phyloP scores from a whole-genome alignment of 2,113 vertebrate genomes.

The Bostrychus sinensis region DNA sequence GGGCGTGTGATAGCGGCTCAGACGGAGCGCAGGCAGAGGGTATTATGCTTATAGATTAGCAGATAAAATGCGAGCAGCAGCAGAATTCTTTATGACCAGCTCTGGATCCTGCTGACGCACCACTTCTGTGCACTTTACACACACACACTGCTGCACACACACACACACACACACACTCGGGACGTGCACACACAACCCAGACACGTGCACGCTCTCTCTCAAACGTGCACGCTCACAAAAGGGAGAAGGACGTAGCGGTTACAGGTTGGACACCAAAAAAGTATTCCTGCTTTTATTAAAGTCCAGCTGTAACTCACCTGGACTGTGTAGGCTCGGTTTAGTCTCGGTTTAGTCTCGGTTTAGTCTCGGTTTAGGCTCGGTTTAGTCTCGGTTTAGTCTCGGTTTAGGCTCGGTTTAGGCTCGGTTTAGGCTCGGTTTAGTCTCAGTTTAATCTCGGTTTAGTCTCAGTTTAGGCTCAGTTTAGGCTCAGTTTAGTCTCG shows the following conservation, averaged over 20 bases:
- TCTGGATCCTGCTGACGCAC: conserved; percentile 71
- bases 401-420: background rate
- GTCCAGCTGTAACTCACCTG: background rate
- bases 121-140: conserved; percentile 42
- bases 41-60: conserved; percentile 78
- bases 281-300: background rate
- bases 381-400: background rate
- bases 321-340: background rate
- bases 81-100: conserved; percentile 79
- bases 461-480: background rate
- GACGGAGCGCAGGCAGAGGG: conserved; percentile 25
- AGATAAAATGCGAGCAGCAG: conserved; percentile 73
- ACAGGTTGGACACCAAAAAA: conserved; percentile 26
- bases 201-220: background rate
- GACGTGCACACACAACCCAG: background rate
- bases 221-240: background rate
- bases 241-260: conserved; percentile 27
- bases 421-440: no score
- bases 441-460: background rate
- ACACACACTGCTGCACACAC: conserved; percentile 10
- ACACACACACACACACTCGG: conserved; percentile 17
- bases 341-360: background rate
- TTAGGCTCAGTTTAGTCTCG: background rate
- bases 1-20: conserved; percentile 19
- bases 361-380: background rate